Conservation (phyloP, 2,888 invertebrate genomes). For the Asteroscopus sphinx region DNA sequence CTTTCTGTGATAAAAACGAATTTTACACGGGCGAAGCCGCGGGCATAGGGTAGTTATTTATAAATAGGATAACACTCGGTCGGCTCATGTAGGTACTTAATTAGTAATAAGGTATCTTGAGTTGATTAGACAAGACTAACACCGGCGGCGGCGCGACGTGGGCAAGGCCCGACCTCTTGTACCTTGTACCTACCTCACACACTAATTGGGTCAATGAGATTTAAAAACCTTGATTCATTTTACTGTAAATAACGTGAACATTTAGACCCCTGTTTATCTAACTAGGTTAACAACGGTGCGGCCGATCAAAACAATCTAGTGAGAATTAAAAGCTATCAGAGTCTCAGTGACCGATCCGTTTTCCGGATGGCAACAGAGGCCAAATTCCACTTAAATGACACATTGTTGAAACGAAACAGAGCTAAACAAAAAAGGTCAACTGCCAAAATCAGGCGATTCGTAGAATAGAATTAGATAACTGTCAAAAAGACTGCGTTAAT, state of each 20-base stretch:
- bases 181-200: conserved; percentile 37
- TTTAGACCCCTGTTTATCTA: conserved; percentile 78
- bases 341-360: conserved; percentile 17
- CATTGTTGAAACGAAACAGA: too few species aligned
- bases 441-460: too few species aligned
- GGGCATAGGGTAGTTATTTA: too few species aligned
- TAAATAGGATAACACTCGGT: conserved; percentile 1
- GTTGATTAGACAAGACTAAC: not conserved
- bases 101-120: conserved; percentile 21
- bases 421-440: too few species aligned
- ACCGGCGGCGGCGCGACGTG: conserved; percentile 3
- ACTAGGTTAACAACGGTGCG: conserved; percentile 74
- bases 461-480: too few species aligned
- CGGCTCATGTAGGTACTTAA: conserved; percentile 24
- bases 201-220: conserved; percentile 82
- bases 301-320: conserved; percentile 39
- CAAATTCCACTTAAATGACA: too few species aligned
- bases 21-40: too few species aligned
- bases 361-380: conserved; percentile 58
- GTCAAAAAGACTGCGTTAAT: too few species aligned
- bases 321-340: conserved; percentile 24
- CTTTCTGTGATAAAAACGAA: too few species aligned
- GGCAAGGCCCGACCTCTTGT: conserved; percentile 23
- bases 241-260: conserved; percentile 66
- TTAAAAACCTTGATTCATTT: conserved; percentile 75